Evolutionary conservation across 1,140 invertebrate species (phyloP), one percentile per base, ranked within the genome.

Genomic region (Brachystomella parvula): DNA sequence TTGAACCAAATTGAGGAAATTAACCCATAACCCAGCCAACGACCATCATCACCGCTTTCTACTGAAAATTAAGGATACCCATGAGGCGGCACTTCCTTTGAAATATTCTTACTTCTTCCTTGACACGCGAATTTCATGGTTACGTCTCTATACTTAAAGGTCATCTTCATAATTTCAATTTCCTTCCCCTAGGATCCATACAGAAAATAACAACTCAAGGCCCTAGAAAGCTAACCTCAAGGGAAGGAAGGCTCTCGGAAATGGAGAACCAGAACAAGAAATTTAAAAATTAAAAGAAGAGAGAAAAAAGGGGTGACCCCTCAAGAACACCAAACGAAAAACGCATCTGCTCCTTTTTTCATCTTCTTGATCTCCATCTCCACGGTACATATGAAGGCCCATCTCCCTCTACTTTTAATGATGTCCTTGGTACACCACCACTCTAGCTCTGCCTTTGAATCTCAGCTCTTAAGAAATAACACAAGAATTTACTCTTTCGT

Each of bases 361-460:
- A 26, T 56, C 32, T 33, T 6, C 31, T 17, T 19, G 12, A 26
- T 53, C 30, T n/a, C n/a, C n/a, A n/a, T n/a, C n/a, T n/a, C n/a
- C n/a, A n/a, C n/a, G n/a, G n/a, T n/a, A n/a, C n/a, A n/a, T n/a
- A n/a, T n/a, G n/a, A n/a, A n/a, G n/a, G n/a, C n/a, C 30, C 26
- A 58, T 26, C 35, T 65, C 35, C 57, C 31, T 58, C 28, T 32
- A 39, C 59, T 63, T 61, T 62, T 62, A 33, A 33, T 44, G 29
- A 32, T 67, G 65, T 67, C 65, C 65, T 67, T 67, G 65, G 65
- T 49, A 39, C 47, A 62, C 59, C 60, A 67, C 24, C 32, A 33
- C 64, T 44, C 35, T 21, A 35, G 47, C 32, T 62, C 35, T n/a
- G n/a, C n/a, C n/a, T n/a, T n/a, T n/a, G n/a, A n/a, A n/a, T n/a